Percentiles rank a stretch among this genome's conserved stretches.
phyloP scores from a whole-genome alignment of 2,888 invertebrate genomes.

The Drosophila picticornis region DNA sequence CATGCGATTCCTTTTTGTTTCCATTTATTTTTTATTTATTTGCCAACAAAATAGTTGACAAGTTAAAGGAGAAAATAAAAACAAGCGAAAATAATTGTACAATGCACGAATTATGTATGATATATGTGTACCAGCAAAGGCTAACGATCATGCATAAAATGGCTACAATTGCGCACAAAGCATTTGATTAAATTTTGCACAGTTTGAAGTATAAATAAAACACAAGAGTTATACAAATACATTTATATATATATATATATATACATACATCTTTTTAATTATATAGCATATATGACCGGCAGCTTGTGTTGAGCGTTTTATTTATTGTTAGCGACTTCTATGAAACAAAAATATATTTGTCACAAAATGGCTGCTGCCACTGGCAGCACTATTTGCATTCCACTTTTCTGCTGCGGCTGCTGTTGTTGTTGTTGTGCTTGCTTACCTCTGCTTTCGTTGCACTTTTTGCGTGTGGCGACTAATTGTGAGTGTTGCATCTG shows the following conservation, averaged over 20 bases:
- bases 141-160: too few relatives aligned
- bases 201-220: conserved; percentile 19
- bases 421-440: conserved; percentile 7
- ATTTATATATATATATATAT: background rate
- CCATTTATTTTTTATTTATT: background rate
- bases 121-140: too few relatives aligned
- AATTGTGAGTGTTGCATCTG: conserved; percentile 34
- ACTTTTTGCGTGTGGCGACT: conserved; percentile 15
- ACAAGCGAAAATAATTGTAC: background rate
- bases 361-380: conserved; percentile 21
- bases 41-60: background rate
- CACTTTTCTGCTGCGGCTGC: conserved; percentile 12
- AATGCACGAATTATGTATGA: background rate
- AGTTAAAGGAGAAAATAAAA: background rate
- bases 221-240: conserved; percentile 17
- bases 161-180: background rate
- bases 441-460: conserved; percentile 4
- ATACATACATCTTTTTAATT: background rate
- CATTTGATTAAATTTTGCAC: conserved; percentile 18
- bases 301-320: conserved; percentile 28
- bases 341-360: conserved; percentile 1
- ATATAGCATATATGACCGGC: conserved; percentile 1
- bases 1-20: background rate
- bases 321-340: conserved; percentile 45
- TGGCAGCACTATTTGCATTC: conserved; percentile 27